Evolutionary conservation across 2,797 vertebrate species (phyloP).

Genomic region (Oreonectes daqikongensis): DNA sequence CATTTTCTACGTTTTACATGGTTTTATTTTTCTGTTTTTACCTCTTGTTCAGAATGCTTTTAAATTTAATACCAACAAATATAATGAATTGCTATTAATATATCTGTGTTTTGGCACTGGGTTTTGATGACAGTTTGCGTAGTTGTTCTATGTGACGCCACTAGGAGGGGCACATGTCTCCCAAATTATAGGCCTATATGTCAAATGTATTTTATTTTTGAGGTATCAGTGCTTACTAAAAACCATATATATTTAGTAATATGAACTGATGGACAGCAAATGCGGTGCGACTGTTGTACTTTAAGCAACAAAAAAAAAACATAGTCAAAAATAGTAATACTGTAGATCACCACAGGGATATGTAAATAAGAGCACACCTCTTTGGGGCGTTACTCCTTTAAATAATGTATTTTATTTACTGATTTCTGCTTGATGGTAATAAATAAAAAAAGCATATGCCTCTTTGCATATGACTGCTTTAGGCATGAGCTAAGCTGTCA

Average conservation of each 20-base stretch:
- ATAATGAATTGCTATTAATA: background rate
- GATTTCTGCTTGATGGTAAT: background rate
- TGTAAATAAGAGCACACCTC: too few species aligned
- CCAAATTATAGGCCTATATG: background rate
- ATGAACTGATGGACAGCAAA: background rate
- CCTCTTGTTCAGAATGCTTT: background rate
- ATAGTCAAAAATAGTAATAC: background rate
- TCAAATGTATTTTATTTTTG: background rate
- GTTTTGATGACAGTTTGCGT: background rate
- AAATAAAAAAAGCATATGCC: too few species aligned
- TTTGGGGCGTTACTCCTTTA: background rate
- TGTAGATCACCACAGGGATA: too few species aligned
- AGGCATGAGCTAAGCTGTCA: slow-evolving; percentile 32
- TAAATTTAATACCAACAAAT: background rate
- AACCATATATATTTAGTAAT: background rate
- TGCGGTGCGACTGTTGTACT: background rate
- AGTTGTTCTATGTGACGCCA: background rate
- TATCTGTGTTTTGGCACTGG: background rate
- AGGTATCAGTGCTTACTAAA: background rate
- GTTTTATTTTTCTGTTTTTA: background rate
- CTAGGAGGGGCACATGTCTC: slow-evolving; percentile 34
- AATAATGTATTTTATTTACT: slow-evolving; percentile 7
- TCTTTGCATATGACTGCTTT: too few species aligned
- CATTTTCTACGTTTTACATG: background rate
- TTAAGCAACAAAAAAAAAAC: background rate